phyloP scores from a whole-genome alignment of 1,140 invertebrate genomes.

The Scaptodrosophila lebanonensis region DNA sequence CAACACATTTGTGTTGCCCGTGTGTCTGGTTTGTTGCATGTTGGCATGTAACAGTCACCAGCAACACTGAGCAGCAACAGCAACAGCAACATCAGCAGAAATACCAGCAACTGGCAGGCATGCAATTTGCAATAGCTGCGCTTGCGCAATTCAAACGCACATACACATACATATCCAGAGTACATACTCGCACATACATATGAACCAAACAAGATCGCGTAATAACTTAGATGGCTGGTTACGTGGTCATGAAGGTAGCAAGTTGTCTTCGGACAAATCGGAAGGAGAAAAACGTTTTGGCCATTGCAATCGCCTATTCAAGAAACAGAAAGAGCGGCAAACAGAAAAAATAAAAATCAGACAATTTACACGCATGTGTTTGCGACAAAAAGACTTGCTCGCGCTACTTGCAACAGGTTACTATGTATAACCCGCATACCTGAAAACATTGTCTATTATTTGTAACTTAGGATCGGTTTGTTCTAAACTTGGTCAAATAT shows the following conservation, averaged over 20 bases:
- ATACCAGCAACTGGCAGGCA: conserved; percentile 60
- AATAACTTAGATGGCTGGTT: conserved; percentile 65
- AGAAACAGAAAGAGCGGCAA: conserved; percentile 20
- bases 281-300: conserved; percentile 52
- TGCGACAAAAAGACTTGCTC: too few relatives aligned
- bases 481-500: too few relatives aligned
- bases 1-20: conserved; percentile 60
- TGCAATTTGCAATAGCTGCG: conserved; percentile 73
- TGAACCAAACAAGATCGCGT: conserved; percentile 57
- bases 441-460: too few relatives aligned
- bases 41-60: conserved; percentile 65
- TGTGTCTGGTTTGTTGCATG: conserved; percentile 72
- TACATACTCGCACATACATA: conserved; percentile 21
- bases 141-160: conserved; percentile 71
- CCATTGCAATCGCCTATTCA: conserved; percentile 8
- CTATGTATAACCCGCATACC: too few relatives aligned
- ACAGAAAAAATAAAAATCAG: too few relatives aligned
- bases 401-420: too few relatives aligned
- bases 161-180: conserved; percentile 25
- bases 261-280: conserved; percentile 37
- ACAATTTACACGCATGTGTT: too few relatives aligned
- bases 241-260: too few relatives aligned
- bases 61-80: conserved; percentile 10
- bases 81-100: conserved; percentile 21
- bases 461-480: too few relatives aligned